Percentiles rank a stretch among this genome's conserved stretches.
Evolutionary conservation across 2,113 vertebrate species (phyloP).

Genomic region (Piprites chloris): DNA sequence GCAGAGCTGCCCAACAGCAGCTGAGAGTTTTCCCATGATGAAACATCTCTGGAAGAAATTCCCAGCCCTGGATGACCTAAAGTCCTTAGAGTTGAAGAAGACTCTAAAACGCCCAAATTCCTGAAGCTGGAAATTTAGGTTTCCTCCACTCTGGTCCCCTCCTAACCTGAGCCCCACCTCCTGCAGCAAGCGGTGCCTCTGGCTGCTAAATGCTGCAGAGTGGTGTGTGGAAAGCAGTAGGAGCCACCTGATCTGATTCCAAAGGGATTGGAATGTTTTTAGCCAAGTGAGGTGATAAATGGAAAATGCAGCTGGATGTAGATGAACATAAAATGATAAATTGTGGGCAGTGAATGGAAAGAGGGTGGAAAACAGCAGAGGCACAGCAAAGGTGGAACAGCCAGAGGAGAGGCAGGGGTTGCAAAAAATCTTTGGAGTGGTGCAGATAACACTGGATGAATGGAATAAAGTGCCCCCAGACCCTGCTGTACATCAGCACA

Average conservation of each 20-base stretch:
- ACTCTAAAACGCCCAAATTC: background rate
- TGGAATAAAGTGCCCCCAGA: background rate
- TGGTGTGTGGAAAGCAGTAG: background rate
- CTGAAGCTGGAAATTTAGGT: background rate
- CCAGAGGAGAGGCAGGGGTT: background rate
- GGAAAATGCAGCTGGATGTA: background rate
- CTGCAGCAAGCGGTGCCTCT: background rate
- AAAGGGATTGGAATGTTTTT: background rate
- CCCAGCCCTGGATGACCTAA: background rate
- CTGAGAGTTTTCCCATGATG: background rate
- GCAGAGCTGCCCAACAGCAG: background rate
- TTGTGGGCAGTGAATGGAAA: background rate
- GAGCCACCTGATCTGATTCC: background rate
- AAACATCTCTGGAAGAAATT: background rate
- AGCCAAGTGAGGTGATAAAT: background rate
- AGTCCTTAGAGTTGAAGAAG: background rate
- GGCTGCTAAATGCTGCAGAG: background rate
- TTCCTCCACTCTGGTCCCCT: background rate
- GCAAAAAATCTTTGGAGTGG: background rate
- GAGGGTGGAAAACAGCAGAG: background rate
- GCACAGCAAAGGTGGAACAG: background rate
- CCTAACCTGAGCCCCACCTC: background rate
- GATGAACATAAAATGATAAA: background rate
- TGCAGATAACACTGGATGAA: background rate
- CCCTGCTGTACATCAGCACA: background rate